Evolutionary conservation across 2,797 vertebrate species (phyloP), one percentile per base, ranked within the genome.

Genomic region (Chaenodraco wilsoni): DNA sequence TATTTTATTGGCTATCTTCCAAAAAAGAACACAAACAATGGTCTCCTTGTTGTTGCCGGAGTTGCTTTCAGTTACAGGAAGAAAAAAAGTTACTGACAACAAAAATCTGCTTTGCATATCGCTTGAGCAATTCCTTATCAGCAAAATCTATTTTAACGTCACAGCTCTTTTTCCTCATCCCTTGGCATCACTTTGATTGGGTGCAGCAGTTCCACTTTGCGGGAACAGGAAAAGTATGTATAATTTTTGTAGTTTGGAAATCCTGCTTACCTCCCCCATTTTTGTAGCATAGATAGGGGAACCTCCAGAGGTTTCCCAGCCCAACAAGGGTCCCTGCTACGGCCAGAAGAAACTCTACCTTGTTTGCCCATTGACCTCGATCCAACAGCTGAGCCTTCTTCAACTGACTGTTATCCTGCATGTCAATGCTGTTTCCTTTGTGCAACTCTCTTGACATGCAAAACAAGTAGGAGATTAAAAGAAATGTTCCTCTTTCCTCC

Each of bases 261-360:
- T 54, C 0, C 9, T 40, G 48, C 89, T 88, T 85, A 93, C 93
- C 93, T 85, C 93, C 93, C 56, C 91, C 92, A 79, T 94, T 94
- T 86, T 94, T 94, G 85, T 92, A 93, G 84, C 92, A 94, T 68
- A 94, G 78, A 83, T 94, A 94, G 6, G 93, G 92, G 37, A 94
- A 94, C 78, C 92, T 90, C 93, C 92, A 94, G 48, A 94, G 86
- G 79, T 94, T 94, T 73, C 93, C 93, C 23, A 93, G 83, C 1
- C 92, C 92, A 14, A 94, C 92, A 44, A 93, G 78, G 7, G 91
- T 91, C 31, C 92, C 93, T n/a, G 91, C 91, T 27, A 92, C 90
- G 16, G 93, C 92, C 54, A 94, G 83, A 31, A 94, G 81, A 61
- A 93, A 93, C 85, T 93, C 92, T 66, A 92, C 15, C 71, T 93